These are phyloP conservation scores for Pantelozetes paolii DNA, from an alignment of 2,888 invertebrate genomes.

Conservation along the genomic window DNA sequence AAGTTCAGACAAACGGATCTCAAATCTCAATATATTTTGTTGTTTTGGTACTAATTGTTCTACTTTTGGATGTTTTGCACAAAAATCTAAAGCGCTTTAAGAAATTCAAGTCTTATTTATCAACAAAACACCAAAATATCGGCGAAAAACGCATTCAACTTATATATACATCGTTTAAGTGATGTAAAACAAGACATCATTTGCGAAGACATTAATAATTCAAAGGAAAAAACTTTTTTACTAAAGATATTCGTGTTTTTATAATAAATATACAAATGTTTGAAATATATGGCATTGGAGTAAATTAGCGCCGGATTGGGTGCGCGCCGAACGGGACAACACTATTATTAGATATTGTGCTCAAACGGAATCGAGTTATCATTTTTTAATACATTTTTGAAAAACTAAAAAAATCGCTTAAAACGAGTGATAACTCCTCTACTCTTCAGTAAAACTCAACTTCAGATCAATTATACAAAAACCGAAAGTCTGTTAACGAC, in stretches of 20 bases:
- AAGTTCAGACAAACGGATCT: constrained; percentile 16
- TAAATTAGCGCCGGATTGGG: not conserved
- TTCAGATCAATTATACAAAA: not conserved
- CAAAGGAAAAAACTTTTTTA: not conserved
- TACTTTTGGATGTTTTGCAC: not conserved
- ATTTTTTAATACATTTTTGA: not conserved
- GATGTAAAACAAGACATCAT: not conserved
- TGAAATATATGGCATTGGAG: not conserved
- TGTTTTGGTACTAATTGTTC: constrained; percentile 12
- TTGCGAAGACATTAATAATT: not conserved
- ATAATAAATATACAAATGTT: not conserved
- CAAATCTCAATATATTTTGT: not conserved
- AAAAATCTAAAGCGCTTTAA: constrained; percentile 10
- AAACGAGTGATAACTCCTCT: not conserved
- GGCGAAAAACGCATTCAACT: not conserved
- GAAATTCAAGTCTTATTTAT: not conserved
- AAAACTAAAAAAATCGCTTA: no score
- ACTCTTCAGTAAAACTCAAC: not conserved
- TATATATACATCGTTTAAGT: not conserved
- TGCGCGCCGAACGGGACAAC: not conserved
- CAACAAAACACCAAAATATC: not conserved
- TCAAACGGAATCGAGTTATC: not conserved
- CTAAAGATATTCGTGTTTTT: not conserved
- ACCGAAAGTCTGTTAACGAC: not conserved
- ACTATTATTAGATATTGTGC: constrained; percentile 21